These are phyloP conservation scores for Oryzias dopingdopingensis DNA, from an alignment of 2,797 vertebrate species.

Conservation along the genomic window DNA sequence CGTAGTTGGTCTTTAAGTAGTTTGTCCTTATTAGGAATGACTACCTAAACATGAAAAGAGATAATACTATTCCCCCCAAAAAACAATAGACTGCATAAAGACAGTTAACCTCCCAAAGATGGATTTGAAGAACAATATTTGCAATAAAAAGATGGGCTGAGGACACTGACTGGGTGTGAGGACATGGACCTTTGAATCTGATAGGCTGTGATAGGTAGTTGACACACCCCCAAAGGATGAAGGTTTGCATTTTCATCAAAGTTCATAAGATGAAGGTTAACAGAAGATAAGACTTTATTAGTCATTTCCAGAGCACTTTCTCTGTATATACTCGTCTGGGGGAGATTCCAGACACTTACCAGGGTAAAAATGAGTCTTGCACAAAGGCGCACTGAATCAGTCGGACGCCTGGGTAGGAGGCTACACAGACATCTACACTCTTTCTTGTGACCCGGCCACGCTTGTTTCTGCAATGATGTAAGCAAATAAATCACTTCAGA, in stretches of 20 bases:
- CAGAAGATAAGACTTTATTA: neutral
- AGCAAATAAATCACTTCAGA: neutral
- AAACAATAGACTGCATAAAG: too few relatives aligned
- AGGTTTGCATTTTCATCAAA: neutral
- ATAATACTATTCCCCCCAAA: too few relatives aligned
- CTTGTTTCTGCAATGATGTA: constrained; percentile 78
- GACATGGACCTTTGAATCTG: too few relatives aligned
- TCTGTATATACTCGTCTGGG: constrained; percentile 4
- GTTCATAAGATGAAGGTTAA: neutral
- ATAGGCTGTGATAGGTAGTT: too few relatives aligned
- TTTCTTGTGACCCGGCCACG: constrained; percentile 86
- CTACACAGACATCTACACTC: constrained; percentile 88
- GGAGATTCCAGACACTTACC: constrained; percentile 74
- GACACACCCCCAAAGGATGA: too few relatives aligned
- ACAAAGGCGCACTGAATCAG: constrained; percentile 89
- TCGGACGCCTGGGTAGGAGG: constrained; percentile 82
- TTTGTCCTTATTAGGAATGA: too few relatives aligned
- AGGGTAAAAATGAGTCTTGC: constrained; percentile 86
- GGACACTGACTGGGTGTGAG: too few relatives aligned
- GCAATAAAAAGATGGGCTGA: too few relatives aligned
- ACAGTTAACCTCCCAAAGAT: too few relatives aligned
- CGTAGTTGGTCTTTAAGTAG: too few relatives aligned
- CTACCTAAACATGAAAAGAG: too few relatives aligned
- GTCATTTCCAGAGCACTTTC: neutral
- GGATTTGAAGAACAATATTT: too few relatives aligned